These are phyloP conservation scores for Bombus breviceps DNA, from an alignment of 1,140 invertebrate genomes.

Conservation along the genomic window DNA sequence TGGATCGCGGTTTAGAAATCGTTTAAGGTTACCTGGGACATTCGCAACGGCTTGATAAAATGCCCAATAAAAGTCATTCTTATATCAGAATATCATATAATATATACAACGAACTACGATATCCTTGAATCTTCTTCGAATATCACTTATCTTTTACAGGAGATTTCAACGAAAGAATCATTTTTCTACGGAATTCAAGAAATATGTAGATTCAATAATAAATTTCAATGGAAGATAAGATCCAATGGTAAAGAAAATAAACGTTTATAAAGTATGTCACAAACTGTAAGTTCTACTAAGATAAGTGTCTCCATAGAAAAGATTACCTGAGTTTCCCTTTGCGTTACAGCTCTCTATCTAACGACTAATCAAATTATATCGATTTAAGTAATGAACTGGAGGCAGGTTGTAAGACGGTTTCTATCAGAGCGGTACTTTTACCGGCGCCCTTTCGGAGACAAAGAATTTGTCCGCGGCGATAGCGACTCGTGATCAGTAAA, in stretches of 20 bases:
- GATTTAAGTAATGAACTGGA: background rate
- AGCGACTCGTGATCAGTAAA: constrained; percentile 28
- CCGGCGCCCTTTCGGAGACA: constrained; percentile 43
- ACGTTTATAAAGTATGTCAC: too few species aligned
- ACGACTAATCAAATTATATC: constrained; percentile 12
- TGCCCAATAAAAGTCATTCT: background rate
- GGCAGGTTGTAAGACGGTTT: constrained; percentile 1
- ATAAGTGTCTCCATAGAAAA: background rate
- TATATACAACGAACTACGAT: background rate
- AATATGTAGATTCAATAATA: background rate
- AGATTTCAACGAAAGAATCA: background rate
- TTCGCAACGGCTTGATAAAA: background rate
- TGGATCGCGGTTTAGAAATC: constrained; percentile 36
- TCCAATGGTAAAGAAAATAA: too few species aligned
- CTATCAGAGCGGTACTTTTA: constrained; percentile 35
- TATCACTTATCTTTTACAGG: background rate
- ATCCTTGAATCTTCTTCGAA: background rate
- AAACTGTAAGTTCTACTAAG: background rate
- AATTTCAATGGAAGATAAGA: too few species aligned
- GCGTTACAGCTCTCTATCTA: too few species aligned
- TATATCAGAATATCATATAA: background rate
- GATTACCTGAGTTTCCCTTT: background rate
- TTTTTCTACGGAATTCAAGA: background rate
- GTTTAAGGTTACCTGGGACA: background rate
- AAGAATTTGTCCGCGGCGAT: constrained; percentile 43